Percentiles rank a stretch among this genome's conserved stretches.
phyloP scores from a whole-genome alignment of 2,888 invertebrate species.

The Pterobdella sp. region DNA sequence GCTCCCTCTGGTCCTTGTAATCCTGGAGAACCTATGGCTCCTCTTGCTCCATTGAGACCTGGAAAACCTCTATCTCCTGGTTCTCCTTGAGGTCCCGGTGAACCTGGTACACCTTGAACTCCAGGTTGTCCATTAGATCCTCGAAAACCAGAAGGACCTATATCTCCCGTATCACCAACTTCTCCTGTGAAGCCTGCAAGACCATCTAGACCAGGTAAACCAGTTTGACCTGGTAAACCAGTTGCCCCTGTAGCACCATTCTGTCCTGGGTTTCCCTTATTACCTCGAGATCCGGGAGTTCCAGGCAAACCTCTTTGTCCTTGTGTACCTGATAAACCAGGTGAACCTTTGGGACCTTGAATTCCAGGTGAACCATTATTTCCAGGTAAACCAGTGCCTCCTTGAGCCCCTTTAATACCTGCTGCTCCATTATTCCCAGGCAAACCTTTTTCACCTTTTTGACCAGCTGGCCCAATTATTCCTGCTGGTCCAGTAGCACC shows the following conservation, averaged over 20 bases:
- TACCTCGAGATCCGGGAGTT: not conserved
- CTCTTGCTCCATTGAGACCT: slow-evolving; percentile 21
- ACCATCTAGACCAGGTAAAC: not conserved
- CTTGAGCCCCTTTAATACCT: slow-evolving; percentile 30
- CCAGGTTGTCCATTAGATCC: slow-evolving; percentile 33
- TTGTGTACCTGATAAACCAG: not conserved
- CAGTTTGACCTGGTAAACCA: slow-evolving; percentile 19
- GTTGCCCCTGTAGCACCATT: slow-evolving; percentile 13
- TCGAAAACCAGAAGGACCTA: slow-evolving; percentile 13
- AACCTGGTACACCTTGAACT: slow-evolving; percentile 30
- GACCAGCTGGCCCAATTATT: slow-evolving; percentile 35
- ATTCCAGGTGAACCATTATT: slow-evolving; percentile 27
- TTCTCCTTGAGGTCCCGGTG: slow-evolving; percentile 57
- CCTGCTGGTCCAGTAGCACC: slow-evolving; percentile 52
- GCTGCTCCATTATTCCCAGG: slow-evolving; percentile 27
- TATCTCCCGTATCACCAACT: slow-evolving; percentile 7
- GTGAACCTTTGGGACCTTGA: slow-evolving; percentile 19
- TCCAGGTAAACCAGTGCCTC: slow-evolving; percentile 30
- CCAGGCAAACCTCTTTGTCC: slow-evolving; percentile 17
- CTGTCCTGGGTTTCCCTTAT: slow-evolving; percentile 16
- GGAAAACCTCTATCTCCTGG: slow-evolving; percentile 23
- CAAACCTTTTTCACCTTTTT: slow-evolving; percentile 31
- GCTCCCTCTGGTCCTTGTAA: slow-evolving; percentile 55
- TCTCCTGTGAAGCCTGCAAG: slow-evolving; percentile 12
- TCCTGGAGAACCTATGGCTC: slow-evolving; percentile 31